phyloP scores from a whole-genome alignment of 2,888 invertebrate species.

The Blastobasis lacticolella region DNA sequence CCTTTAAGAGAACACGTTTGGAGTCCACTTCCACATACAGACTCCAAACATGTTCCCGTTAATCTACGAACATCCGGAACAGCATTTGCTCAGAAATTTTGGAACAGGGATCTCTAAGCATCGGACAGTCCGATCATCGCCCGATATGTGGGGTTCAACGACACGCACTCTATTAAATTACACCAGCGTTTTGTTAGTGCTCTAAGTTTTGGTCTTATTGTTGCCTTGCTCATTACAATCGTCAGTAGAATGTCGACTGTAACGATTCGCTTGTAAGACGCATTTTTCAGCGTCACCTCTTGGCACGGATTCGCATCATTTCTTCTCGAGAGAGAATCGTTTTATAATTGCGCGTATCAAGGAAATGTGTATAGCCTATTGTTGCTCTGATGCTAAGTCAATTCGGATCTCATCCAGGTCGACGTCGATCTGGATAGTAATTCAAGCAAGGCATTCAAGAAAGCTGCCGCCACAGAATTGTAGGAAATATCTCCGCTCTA shows the following conservation, averaged over 20 bases:
- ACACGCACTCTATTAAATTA: constrained; percentile 42
- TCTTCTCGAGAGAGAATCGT: constrained; percentile 40
- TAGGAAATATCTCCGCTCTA: no score
- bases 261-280: constrained; percentile 23
- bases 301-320: constrained; percentile 54
- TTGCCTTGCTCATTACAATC: constrained; percentile 18
- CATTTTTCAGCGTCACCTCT: constrained; percentile 17
- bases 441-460: neutral
- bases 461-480: no score
- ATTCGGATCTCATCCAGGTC: neutral
- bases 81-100: no score
- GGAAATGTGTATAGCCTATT: constrained; percentile 15
- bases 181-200: constrained; percentile 43
- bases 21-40: no score
- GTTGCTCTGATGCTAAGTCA: neutral
- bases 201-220: constrained; percentile 45
- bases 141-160: constrained; percentile 15
- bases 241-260: constrained; percentile 23
- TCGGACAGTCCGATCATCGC: neutral
- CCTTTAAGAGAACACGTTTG: no score
- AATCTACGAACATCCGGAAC: no score
- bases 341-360: constrained; percentile 12
- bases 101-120: no score
- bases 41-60: no score
- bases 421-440: neutral